Evolutionary conservation across 1,140 invertebrate species (phyloP).

Genomic region (Hylaeus anthracinus): DNA sequence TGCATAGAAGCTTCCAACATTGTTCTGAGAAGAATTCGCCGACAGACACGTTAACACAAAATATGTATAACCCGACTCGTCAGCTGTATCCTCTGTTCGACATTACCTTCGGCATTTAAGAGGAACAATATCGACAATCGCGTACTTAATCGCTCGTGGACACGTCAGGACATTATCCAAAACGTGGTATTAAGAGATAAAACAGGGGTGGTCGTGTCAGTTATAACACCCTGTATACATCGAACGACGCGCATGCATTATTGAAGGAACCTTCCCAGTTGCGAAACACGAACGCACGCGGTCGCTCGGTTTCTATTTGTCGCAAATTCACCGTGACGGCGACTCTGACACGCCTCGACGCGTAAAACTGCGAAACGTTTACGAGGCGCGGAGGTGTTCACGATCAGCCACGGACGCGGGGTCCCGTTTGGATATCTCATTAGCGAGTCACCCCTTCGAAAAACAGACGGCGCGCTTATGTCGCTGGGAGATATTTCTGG

Average conservation of each 20-base stretch:
- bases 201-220: conserved; percentile 1
- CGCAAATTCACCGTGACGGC: conserved; percentile 39
- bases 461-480: conserved; percentile 25
- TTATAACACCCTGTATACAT: conserved; percentile 1
- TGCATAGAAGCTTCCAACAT: no score
- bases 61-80: no score
- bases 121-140: no score
- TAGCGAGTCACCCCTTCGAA: conserved; percentile 40
- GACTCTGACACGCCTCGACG: conserved; percentile 29
- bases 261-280: conserved; percentile 17
- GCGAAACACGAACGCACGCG: conserved; percentile 11
- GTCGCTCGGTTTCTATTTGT: conserved; percentile 23
- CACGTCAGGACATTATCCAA: not conserved
- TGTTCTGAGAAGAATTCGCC: no score
- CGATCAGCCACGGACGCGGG: conserved; percentile 23
- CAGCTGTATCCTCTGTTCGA: no score
- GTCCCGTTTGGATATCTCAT: conserved; percentile 51
- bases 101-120: no score
- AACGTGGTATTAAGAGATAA: conserved; percentile 20
- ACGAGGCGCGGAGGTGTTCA: conserved; percentile 38
- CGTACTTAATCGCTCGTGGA: no score
- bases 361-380: conserved; percentile 52
- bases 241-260: conserved; percentile 28
- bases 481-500: not conserved
- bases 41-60: no score